phyloP scores from a whole-genome alignment of 2,888 invertebrate genomes.

The Fragum whitleyi region DNA sequence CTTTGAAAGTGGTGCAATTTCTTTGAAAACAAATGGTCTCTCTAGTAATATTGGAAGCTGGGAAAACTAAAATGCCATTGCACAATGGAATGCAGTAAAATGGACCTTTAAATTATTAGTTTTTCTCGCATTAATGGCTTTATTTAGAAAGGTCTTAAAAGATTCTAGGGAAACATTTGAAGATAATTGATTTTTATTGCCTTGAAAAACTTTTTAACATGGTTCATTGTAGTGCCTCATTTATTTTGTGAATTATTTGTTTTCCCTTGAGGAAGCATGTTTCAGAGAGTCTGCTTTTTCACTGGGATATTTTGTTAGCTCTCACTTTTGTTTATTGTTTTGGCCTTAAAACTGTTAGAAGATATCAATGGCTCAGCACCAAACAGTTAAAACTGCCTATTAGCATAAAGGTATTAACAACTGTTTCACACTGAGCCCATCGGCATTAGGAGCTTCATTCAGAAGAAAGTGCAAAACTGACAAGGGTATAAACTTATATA shows the following conservation, averaged over 20 bases:
- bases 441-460: too few relatives aligned
- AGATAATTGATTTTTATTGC: slow-evolving; percentile 21
- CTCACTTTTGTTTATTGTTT: not conserved
- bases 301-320: not conserved
- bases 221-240: slow-evolving; percentile 16
- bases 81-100: slow-evolving; percentile 10
- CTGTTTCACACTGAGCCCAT: too few relatives aligned
- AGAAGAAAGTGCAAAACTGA: too few relatives aligned
- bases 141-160: slow-evolving; percentile 22
- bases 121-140: slow-evolving; percentile 11
- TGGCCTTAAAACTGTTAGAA: not conserved
- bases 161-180: slow-evolving; percentile 21
- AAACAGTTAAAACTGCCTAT: too few relatives aligned
- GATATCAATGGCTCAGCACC: too few relatives aligned
- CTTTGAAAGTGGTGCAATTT: not conserved
- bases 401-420: too few relatives aligned
- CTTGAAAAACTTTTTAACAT: slow-evolving; percentile 15
- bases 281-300: not conserved
- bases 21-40: slow-evolving; percentile 8
- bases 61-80: not conserved
- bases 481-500: too few relatives aligned
- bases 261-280: not conserved
- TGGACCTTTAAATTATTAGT: slow-evolving; percentile 15
- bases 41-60: slow-evolving; percentile 4
- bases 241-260: slow-evolving; percentile 22